Evolutionary conservation across 2,113 vertebrate species (phyloP).

Genomic region (Naja naja): DNA sequence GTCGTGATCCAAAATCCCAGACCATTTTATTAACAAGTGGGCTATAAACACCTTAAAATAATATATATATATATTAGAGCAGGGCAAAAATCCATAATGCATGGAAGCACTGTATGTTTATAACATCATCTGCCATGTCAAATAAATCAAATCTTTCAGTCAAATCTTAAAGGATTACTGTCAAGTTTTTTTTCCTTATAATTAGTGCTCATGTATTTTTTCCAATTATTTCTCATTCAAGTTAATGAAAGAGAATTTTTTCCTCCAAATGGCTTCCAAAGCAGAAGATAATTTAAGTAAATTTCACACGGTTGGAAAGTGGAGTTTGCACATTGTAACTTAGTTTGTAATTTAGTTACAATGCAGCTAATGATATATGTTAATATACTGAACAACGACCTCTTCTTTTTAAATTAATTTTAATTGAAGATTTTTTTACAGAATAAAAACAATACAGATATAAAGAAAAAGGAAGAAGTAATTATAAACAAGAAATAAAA

Average conservation of each 20-base stretch:
- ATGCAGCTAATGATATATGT: background rate
- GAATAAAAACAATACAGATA: background rate
- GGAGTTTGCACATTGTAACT: background rate
- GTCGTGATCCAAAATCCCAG: background rate
- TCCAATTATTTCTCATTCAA: background rate
- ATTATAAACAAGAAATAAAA: background rate
- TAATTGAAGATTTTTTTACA: background rate
- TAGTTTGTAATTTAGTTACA: background rate
- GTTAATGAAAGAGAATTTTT: background rate
- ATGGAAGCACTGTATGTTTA: background rate
- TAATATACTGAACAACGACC: background rate
- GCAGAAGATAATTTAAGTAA: background rate
- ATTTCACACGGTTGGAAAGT: background rate
- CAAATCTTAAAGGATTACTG: background rate
- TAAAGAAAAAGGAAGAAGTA: background rate
- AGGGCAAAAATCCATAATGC: background rate
- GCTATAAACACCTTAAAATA: background rate
- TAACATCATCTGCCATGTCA: background rate
- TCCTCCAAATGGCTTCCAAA: background rate
- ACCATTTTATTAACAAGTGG: background rate
- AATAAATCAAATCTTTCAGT: background rate
- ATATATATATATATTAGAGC: background rate
- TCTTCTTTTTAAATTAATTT: background rate
- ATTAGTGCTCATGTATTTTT: background rate
- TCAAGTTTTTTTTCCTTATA: background rate